Percentiles rank a stretch among this genome's conserved stretches.
phyloP scores from a whole-genome alignment of 2,113 vertebrate genomes.

The Periophthalmus modestus region DNA sequence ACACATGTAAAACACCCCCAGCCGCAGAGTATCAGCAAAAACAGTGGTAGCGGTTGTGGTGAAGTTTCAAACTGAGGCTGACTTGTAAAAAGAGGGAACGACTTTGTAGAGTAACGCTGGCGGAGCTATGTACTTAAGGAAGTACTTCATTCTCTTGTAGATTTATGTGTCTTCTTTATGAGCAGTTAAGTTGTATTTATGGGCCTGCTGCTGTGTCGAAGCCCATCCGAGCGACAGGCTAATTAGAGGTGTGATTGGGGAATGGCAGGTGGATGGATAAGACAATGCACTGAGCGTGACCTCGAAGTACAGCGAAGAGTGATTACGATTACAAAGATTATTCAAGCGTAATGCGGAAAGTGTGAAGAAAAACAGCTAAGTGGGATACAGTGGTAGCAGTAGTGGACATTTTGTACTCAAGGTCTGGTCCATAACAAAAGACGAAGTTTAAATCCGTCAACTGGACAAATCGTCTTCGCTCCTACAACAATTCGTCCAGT shows the following conservation, averaged over 20 bases:
- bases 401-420: background rate
- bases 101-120: background rate
- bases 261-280: conserved; percentile 39
- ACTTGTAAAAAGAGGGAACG: background rate
- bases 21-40: too few species aligned
- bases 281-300: conserved; percentile 15
- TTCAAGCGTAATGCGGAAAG: background rate
- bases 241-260: conserved; percentile 54
- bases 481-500: too few species aligned
- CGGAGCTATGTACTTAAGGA: conserved; percentile 33
- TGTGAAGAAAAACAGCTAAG: too few species aligned
- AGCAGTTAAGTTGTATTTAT: conserved; percentile 48
- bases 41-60: conserved; percentile 1
- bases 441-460: too few species aligned
- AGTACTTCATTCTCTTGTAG: conserved; percentile 54
- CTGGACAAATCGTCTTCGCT: too few species aligned
- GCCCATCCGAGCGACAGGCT: conserved; percentile 46
- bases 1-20: too few species aligned
- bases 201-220: conserved; percentile 19
- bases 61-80: conserved; percentile 30
- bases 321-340: background rate
- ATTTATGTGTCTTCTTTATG: conserved; percentile 53
- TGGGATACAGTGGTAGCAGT: too few species aligned
- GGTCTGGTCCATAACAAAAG: too few species aligned
- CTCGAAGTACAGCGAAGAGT: background rate